Conservation (phyloP, 2,888 invertebrate species). For the Alviniconcha strummeri region DNA sequence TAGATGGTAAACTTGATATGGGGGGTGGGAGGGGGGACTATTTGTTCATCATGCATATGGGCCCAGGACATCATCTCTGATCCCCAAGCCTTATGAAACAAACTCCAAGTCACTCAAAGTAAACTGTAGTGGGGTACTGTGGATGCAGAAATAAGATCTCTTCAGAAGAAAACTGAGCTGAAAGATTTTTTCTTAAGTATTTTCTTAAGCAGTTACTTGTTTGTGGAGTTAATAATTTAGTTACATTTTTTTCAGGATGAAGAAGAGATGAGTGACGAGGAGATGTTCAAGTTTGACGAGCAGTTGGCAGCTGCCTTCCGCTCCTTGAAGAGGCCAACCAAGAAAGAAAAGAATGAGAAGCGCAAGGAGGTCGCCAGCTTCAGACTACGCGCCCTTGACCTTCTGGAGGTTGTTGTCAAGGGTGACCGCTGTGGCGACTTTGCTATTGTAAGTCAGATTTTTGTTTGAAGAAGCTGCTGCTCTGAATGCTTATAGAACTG, state of each 20-base stretch:
- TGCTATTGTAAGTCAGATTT: constrained; percentile 51
- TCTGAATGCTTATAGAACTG: background rate
- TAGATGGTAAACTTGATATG: no score
- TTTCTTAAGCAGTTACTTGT: no score
- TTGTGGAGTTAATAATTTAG: no score
- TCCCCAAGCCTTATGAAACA: no score
- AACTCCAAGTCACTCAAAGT: no score
- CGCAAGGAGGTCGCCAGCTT: constrained; percentile 49
- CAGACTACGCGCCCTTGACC: constrained; percentile 59
- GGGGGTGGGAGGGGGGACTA: no score
- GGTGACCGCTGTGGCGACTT: constrained; percentile 49
- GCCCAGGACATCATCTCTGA: no score
- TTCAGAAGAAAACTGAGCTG: no score
- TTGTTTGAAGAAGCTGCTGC: background rate
- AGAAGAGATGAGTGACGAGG: constrained; percentile 85
- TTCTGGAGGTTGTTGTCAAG: constrained; percentile 58
- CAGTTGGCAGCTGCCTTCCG: constrained; percentile 85
- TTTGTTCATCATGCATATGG: no score
- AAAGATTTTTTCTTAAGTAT: no score
- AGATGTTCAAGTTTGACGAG: constrained; percentile 83
- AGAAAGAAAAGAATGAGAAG: constrained; percentile 50
- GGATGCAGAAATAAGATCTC: no score
- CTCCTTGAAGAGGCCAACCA: constrained; percentile 42
- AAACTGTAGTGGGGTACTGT: no score
- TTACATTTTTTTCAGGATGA: constrained; percentile 76